These are phyloP conservation scores for Puma concolor DNA, from an alignment of 2,113 vertebrate species.

Conservation along the genomic window DNA sequence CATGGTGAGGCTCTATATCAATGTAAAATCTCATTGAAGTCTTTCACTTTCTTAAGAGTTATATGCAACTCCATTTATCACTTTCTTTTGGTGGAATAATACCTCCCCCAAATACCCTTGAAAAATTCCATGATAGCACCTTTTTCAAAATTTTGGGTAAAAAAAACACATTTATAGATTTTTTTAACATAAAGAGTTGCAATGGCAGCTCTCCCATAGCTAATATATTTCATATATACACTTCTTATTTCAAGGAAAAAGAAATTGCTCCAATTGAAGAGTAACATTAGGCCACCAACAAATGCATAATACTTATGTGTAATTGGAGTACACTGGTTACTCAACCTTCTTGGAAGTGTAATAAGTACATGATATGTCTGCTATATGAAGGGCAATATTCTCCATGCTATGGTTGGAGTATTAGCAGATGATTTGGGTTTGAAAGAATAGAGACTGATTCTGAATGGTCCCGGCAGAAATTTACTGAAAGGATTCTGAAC, in stretches of 20 bases:
- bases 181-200: not conserved
- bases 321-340: not conserved
- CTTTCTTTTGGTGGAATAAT: constrained; percentile 54
- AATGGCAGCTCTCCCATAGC: not conserved
- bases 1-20: not conserved
- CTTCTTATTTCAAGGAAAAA: not conserved
- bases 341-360: not conserved
- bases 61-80: not conserved
- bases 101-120: not conserved
- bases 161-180: not conserved
- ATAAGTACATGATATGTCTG: not conserved
- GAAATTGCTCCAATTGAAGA: not conserved
- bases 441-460: not conserved
- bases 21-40: constrained; percentile 52
- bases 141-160: not conserved
- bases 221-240: not conserved
- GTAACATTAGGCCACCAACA: not conserved
- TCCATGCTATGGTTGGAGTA: not conserved
- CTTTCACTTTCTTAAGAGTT: constrained; percentile 29
- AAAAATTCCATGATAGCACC: not conserved
- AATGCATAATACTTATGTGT: not conserved
- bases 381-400: not conserved
- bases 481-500: not conserved
- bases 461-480: not conserved
- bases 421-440: not conserved